These are phyloP conservation scores for Spongia lamella DNA, from an alignment of 37 sponge, comb jelly and placozoan genomes.

Conservation along the genomic window DNA sequence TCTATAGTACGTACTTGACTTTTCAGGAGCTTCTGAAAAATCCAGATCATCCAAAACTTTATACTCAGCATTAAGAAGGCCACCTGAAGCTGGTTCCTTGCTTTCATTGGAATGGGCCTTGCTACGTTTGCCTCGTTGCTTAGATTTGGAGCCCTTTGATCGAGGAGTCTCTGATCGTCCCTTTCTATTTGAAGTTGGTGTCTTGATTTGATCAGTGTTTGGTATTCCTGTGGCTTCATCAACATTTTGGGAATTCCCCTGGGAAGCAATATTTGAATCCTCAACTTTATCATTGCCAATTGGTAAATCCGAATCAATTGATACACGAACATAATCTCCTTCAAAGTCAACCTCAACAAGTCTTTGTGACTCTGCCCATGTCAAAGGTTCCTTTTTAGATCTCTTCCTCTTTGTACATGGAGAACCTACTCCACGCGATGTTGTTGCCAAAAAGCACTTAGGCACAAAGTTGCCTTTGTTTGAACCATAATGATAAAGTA, in stretches of 20 bases:
- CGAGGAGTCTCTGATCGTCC: too few relatives aligned
- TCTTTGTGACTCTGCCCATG: slow-evolving; percentile 81
- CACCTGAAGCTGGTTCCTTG: neutral
- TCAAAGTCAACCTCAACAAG: slow-evolving; percentile 77
- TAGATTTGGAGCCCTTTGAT: slow-evolving; percentile 28
- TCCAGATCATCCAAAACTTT: slow-evolving; percentile 45
- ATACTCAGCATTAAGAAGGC: slow-evolving; percentile 26
- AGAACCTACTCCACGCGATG: slow-evolving; percentile 1
- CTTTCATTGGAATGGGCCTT: slow-evolving; percentile 12
- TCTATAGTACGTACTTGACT: slow-evolving; percentile 57
- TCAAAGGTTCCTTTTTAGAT: slow-evolving; percentile 57
- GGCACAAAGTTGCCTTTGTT: slow-evolving; percentile 7
- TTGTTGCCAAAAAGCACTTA: too few relatives aligned
- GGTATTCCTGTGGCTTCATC: neutral
- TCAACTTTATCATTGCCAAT: slow-evolving; percentile 13
- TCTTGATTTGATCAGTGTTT: slow-evolving; percentile 1
- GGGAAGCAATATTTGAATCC: slow-evolving; percentile 20
- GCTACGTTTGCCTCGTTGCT: slow-evolving; percentile 54
- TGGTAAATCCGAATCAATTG: slow-evolving; percentile 58
- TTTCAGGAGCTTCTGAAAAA: slow-evolving; percentile 53
- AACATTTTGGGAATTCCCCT: slow-evolving; percentile 25
- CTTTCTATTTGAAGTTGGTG: neutral
- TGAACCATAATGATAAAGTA: slow-evolving; percentile 71
- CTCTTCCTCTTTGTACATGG: slow-evolving; percentile 36
- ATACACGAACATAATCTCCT: slow-evolving; percentile 46